Evolutionary conservation across 2,888 invertebrate species (phyloP), one percentile per base, ranked within the genome.

Genomic region (Eristalinus aeneus): DNA sequence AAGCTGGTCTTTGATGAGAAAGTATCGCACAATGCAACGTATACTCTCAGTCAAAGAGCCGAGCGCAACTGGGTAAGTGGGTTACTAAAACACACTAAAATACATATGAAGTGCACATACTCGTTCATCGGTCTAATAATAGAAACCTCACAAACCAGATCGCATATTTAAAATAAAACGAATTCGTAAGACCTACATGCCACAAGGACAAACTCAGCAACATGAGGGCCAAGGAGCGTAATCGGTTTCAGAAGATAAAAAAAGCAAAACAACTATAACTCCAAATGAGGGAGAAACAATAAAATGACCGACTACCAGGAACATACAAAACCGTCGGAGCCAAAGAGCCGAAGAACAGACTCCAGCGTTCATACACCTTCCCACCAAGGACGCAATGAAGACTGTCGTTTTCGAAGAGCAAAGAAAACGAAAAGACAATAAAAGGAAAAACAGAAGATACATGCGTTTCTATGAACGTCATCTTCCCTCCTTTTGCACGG

Each of bases 41-140:
- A n/a, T n/a, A 83, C 69, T 83, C 74, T 78, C 80, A 81, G 74
- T 81, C 80, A 81, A 78, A 46, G 58, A 73, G 68, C 54, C 39
- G 23, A 72, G 20, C 22, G 34, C 9, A 75, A 80, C 67, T 80
- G 72, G 84, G 80, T 80, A 80, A 85, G 67, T 85, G 76, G 84
- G 84, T 85, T 85, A 85, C 68, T 69, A 68, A 77, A 65, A 46
- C 77, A 34, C 46, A 63, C 67, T 34, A 72, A 20, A 61, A 54
- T 16, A 60, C 56, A 54, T 31, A 22, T 39, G 60, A 10, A 22
- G 39, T 31, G 56, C 20, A 56, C 56, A 56, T 12, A 23, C 56
- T 23, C 56, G 23, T 56, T 12, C 56, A 23, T 9, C 22, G 22
- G 11, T 63, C 67, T 72, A 80, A 80, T 72, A 85, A 80, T 75